Conservation (phyloP, 2,888 invertebrate genomes). For the Tholera decimalis region DNA sequence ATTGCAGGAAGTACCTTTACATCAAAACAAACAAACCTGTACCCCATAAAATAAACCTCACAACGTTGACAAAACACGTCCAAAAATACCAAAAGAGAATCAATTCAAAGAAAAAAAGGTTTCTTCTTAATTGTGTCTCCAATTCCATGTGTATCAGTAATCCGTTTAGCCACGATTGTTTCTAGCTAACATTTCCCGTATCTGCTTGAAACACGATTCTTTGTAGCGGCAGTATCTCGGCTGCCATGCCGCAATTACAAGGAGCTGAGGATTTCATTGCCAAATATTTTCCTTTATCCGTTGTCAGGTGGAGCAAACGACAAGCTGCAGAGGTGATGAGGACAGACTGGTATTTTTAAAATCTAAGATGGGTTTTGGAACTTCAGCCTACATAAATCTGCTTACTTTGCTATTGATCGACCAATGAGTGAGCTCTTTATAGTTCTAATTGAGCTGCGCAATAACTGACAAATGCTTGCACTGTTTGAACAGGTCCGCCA, state of each 20-base stretch:
- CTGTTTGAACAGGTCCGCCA: too few species aligned
- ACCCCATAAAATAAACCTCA: not conserved
- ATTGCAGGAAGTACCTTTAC: not conserved
- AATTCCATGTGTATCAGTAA: constrained; percentile 54
- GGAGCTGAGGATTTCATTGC: constrained; percentile 86
- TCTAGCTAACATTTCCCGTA: constrained; percentile 53
- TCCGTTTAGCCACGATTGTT: constrained; percentile 66
- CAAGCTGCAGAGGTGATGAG: constrained; percentile 42
- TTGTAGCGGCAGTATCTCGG: constrained; percentile 65
- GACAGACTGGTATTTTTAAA: not conserved
- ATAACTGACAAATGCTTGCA: too few species aligned
- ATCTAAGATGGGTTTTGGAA: too few species aligned
- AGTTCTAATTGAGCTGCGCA: too few species aligned
- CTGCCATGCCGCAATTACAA: constrained; percentile 81
- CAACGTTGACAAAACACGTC: constrained; percentile 19
- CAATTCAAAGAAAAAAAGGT: constrained; percentile 45
- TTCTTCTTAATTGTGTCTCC: constrained; percentile 59
- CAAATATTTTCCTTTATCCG: constrained; percentile 88
- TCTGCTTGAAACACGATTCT: constrained; percentile 66
- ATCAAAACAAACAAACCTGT: constrained; percentile 2
- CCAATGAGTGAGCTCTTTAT: too few species aligned
- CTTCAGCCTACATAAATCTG: too few species aligned
- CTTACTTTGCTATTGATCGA: too few species aligned
- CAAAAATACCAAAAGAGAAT: constrained; percentile 34
- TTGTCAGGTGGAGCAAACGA: constrained; percentile 64